Percentiles rank a stretch among this genome's conserved stretches.
Conservation (phyloP, 2,888 invertebrate species). For the Nemurella pictetii region DNA sequence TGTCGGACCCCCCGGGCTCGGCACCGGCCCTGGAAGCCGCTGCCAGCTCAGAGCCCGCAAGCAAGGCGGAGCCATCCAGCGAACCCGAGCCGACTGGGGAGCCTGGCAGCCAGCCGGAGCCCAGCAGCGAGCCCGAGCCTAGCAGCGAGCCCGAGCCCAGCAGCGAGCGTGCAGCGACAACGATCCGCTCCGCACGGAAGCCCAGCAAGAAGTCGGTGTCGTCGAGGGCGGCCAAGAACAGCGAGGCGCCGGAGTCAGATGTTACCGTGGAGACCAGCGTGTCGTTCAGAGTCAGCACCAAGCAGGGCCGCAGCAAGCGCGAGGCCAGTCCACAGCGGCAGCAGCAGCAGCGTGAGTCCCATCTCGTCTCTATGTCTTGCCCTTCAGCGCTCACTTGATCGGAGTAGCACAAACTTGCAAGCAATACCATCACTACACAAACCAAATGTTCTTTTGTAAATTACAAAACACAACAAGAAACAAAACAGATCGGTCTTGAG, state of each 20-base stretch:
- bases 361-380: not conserved
- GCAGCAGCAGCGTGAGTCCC: not conserved
- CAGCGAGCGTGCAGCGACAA: constrained; percentile 46
- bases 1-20: constrained; percentile 52
- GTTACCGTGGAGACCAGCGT: constrained; percentile 79
- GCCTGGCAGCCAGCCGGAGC: constrained; percentile 46
- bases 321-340: constrained; percentile 11
- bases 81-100: constrained; percentile 47
- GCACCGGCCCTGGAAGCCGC: constrained; percentile 44
- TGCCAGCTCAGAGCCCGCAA: constrained; percentile 45
- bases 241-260: constrained; percentile 53
- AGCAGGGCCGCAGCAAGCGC: constrained; percentile 53
- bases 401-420: not conserved
- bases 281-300: constrained; percentile 74
- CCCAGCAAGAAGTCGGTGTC: constrained; percentile 52
- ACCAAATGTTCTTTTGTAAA: not conserved
- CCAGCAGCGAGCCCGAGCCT: constrained; percentile 46
- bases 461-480: not conserved
- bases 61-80: constrained; percentile 43
- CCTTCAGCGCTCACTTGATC: not conserved
- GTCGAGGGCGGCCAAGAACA: constrained; percentile 45
- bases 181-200: constrained; percentile 50
- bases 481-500: not conserved
- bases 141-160: constrained; percentile 42
- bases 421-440: not conserved